Base-by-base conservation (phyloP, 2,797 vertebrate genomes). In the Hydrophis major region DNA sequence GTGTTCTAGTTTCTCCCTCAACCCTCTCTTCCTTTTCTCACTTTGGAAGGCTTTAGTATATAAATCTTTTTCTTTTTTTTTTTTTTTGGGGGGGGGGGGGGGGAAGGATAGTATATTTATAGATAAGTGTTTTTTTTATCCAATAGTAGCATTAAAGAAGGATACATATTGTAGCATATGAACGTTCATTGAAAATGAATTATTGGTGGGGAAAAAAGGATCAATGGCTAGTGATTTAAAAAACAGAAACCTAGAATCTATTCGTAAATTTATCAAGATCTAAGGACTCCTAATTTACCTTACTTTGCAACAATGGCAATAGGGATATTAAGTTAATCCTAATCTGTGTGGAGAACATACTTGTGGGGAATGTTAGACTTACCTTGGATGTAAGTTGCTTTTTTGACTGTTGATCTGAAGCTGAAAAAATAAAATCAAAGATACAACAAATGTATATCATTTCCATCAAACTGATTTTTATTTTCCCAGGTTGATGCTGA, bases 371-470 rank as follows among this genome's bases (percentile, higher is more conserved):
- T 86, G 3, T 28, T 16, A 92, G 27, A n/a, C 95, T 96, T 78
- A 97, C 96, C 95, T 96, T 92, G 11, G 93, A 13, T n/a, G 89
- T 86, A 0, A 28, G 88, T 55, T 96, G 95, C 93, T 91, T 93
- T 28, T 89, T 50, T 89, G 83, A 87, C 69, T 89, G 93, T 0
- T 53, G 94, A 86, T 32, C 90, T 92, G 92, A 63, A 94, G 91
- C 96, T 97, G 86, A 86, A 50, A 25, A 94, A 94, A 27, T n/a
- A 57, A 87, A 86, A 69, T 69, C 20, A 47, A 83, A 83, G 10
- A 83, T 8, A 83, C 37, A 83, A 74, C 25, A 37, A 95, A 47
- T 25, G 37, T 59, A 69, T 78, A 28, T 53, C 4, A 89, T 14
- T 27, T 22, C n/a, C 22, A 89, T 22, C 55, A 78, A 89, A 89